Conservation (phyloP, 1,140 invertebrate genomes). For the Ostrea denselamellosa region DNA sequence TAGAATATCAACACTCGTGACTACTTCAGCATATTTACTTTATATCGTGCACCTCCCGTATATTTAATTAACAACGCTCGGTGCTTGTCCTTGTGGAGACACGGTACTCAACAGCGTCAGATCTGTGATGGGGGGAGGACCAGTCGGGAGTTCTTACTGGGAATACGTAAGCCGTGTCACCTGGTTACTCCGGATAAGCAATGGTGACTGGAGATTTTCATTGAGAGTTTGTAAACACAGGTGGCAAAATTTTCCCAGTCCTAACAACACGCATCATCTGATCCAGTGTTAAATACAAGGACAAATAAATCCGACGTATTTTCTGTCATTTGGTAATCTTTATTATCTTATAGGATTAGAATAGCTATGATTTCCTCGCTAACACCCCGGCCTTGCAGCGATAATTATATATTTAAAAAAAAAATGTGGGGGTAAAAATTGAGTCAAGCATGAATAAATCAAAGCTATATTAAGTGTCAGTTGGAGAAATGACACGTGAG, state of each 20-base stretch:
- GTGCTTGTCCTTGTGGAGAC: background rate
- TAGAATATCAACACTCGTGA: background rate
- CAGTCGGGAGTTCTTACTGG: background rate
- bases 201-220: background rate
- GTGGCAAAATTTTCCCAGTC: background rate
- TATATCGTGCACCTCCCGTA: background rate
- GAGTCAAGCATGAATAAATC: too few relatives aligned
- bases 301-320: conserved; percentile 21
- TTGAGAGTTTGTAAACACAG: conserved; percentile 37
- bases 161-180: conserved; percentile 6
- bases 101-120: background rate
- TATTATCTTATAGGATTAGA: conserved; percentile 12
- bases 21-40: background rate
- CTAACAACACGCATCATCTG: background rate
- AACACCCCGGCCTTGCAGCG: background rate
- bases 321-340: background rate
- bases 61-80: conserved; percentile 24
- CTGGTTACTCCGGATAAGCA: background rate
- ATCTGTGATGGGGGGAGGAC: background rate
- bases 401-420: background rate
- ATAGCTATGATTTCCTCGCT: background rate
- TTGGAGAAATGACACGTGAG: too few relatives aligned
- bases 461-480: too few relatives aligned
- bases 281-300: background rate
- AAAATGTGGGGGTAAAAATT: too few relatives aligned